Evolutionary conservation across 1,140 invertebrate genomes (phyloP).

Genomic region (Drosophila funebris): DNA sequence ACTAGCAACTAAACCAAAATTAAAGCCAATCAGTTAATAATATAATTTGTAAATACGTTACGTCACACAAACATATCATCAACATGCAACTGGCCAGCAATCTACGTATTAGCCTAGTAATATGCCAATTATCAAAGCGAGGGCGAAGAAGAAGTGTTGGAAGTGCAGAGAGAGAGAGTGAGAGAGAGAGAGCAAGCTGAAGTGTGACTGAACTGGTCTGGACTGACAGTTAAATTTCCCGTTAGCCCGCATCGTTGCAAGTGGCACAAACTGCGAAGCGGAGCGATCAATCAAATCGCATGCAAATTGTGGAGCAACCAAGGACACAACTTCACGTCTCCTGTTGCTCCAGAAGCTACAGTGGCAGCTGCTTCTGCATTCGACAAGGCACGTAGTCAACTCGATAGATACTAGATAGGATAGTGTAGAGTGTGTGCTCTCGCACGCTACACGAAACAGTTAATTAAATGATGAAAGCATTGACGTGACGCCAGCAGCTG

Average conservation of each 20-base stretch:
- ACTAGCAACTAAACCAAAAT: no score
- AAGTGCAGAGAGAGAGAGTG: no score
- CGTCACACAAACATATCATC: neutral
- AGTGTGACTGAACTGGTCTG: neutral
- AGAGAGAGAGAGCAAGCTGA: neutral
- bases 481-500: slow-evolving; percentile 67
- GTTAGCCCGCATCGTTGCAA: slow-evolving; percentile 19
- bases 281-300: slow-evolving; percentile 66
- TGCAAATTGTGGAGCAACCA: slow-evolving; percentile 57
- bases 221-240: slow-evolving; percentile 72
- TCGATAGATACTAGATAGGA: neutral
- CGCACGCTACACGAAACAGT: slow-evolving; percentile 61
- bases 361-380: neutral
- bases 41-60: neutral
- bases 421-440: slow-evolving; percentile 17
- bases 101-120: neutral
- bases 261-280: slow-evolving; percentile 8
- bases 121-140: slow-evolving; percentile 24
- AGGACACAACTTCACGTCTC: slow-evolving; percentile 4
- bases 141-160: no score
- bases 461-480: slow-evolving; percentile 82
- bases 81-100: neutral
- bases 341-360: neutral
- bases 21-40: neutral
- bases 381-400: slow-evolving; percentile 25